Conservation (phyloP, 2,113 vertebrate genomes). For the Rattus rattus region DNA sequence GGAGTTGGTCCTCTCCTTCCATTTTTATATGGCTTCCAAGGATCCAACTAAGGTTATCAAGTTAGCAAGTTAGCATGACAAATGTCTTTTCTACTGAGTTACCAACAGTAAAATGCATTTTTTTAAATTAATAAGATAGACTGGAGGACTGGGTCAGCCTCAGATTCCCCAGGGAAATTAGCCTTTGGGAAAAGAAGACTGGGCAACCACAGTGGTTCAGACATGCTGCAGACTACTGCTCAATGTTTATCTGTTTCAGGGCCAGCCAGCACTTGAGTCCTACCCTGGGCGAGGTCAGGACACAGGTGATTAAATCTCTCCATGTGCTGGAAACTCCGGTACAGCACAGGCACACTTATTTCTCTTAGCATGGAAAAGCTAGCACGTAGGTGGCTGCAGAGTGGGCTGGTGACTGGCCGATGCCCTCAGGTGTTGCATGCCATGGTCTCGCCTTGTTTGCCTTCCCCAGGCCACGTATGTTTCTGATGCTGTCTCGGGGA, state of each 20-base stretch:
- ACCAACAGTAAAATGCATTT: neutral
- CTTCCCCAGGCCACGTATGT: neutral
- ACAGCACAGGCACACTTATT: neutral
- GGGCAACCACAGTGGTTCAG: neutral
- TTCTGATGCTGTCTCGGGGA: neutral
- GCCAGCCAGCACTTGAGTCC: neutral
- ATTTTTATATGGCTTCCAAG: neutral
- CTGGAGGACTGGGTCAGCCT: neutral
- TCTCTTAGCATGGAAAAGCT: neutral
- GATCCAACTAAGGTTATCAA: neutral
- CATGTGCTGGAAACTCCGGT: neutral
- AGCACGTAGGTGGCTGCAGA: no score
- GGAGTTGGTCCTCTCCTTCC: neutral
- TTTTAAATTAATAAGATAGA: neutral
- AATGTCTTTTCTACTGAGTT: neutral
- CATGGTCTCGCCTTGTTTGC: no score
- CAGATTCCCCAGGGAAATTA: neutral
- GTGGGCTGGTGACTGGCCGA: neutral
- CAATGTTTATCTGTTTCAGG: neutral
- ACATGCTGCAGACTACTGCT: neutral
- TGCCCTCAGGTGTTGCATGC: rapidly evolving
- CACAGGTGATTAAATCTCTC: neutral
- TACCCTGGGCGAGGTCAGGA: neutral
- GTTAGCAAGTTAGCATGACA: neutral
- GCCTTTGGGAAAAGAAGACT: neutral